Base-by-base conservation (phyloP, 2,113 vertebrate genomes). In the Corythornis cristatus region DNA sequence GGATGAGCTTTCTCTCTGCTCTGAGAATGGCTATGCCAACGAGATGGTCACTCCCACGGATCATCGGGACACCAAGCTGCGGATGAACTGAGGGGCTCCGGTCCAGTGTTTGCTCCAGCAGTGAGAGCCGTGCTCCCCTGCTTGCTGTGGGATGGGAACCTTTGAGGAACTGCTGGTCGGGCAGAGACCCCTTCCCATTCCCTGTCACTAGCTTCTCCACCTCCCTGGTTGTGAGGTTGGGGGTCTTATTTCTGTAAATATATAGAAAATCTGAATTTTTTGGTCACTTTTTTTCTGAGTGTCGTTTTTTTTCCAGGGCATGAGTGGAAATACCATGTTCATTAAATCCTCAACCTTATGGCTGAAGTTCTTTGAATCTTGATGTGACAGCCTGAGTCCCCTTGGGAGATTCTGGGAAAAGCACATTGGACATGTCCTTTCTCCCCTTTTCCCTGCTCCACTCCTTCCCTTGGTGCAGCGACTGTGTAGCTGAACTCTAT, bases 1-100 rank as follows among this genome's bases (percentile, higher is more conserved):
- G 1, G 99, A 99, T 2, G 99, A 99, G 76, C 97, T 99, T 37
- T 99, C 98, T 2, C 94, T 99, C 17, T 98, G 97, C 89, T 98
- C 98, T 0, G 98, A 99, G 79, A 99, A 98, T 0, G 98, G 98
- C 23, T 99, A 97, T 18, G 94, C 98, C 92, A 98, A 97, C 1
- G 97, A 98, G 66, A 64, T 96, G 43, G 79, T 97, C 67, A 91
- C 97, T 15, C 95, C 95, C 62, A 88, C 53, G 8, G 93, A 80
- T 6, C 93, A 21, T 6, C 95, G 90, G 56, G 95, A 93, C 50
- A 14, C 89, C 82, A 98, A 95, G 50, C 90, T 96, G 16, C 89
- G 96, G 20, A 43, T 95, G 29, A 93, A 83, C 90, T 97, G 83
- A 95, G 89, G 73, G 74, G 62, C 35, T 33, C 29, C 9, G 54